Evolutionary conservation across 2,113 vertebrate species (phyloP).

Genomic region (Sphaerodactylus townsendi): DNA sequence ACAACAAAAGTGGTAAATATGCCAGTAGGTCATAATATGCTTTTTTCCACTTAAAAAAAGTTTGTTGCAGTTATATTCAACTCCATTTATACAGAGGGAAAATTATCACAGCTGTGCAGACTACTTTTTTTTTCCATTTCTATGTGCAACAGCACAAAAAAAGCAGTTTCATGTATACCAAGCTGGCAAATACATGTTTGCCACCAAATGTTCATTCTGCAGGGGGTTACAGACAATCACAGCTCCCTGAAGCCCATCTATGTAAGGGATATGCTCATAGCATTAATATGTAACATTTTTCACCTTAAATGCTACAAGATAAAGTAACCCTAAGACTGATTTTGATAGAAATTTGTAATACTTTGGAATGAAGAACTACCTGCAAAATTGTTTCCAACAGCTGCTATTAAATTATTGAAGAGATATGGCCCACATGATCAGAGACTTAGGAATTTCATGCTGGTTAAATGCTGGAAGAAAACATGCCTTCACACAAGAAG

Average conservation of each 20-base stretch:
- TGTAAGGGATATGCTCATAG: neutral
- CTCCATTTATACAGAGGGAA: neutral
- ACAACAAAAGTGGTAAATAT: neutral
- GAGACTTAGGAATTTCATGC: neutral
- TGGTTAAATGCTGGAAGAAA: neutral
- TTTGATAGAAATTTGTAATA: neutral
- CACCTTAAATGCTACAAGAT: neutral
- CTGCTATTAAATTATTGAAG: neutral
- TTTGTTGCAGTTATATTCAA: too few species aligned
- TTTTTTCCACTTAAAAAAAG: neutral
- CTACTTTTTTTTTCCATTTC: too few species aligned
- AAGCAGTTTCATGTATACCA: neutral
- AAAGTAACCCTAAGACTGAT: neutral
- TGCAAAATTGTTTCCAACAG: neutral
- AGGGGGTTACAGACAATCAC: neutral
- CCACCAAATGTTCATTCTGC: neutral
- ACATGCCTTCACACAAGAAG: neutral
- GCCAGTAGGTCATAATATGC: neutral
- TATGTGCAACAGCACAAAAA: neutral
- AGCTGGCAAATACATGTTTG: neutral
- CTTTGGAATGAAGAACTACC: neutral
- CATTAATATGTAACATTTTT: neutral
- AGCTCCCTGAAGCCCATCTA: neutral
- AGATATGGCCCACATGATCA: neutral
- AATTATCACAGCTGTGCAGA: too few species aligned